Conservation (phyloP, 2,113 vertebrate genomes). For the Alectura lathami region DNA sequence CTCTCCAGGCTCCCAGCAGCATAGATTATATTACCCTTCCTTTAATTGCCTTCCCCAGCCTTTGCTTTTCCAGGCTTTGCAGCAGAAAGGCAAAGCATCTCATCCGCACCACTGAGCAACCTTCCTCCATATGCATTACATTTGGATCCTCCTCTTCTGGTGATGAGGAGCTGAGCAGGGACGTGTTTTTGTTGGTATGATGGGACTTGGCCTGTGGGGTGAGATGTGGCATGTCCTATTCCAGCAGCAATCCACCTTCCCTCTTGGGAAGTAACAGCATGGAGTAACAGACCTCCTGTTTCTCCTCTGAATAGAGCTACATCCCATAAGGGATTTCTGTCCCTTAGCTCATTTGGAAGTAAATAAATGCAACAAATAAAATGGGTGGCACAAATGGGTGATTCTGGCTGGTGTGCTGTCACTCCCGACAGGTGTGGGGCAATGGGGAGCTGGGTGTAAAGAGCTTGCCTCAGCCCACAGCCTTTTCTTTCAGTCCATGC, state of each 20-base stretch:
- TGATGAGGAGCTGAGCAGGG: neutral
- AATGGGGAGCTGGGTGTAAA: neutral
- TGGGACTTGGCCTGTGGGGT: neutral
- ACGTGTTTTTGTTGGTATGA: neutral
- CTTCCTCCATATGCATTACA: neutral
- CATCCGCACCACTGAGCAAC: neutral
- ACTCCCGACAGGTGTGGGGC: neutral
- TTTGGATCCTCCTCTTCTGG: neutral
- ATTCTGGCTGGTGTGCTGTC: neutral
- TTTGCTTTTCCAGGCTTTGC: neutral
- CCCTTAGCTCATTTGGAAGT: neutral
- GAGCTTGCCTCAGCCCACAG: neutral
- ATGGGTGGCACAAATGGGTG: neutral
- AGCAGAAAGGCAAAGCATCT: neutral
- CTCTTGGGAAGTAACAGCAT: too few relatives aligned
- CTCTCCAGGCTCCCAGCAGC: neutral
- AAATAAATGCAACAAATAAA: neutral
- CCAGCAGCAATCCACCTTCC: neutral
- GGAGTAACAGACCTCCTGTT: neutral
- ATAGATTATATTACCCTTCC: neutral
- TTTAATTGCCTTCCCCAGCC: neutral
- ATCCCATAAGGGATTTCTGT: neutral
- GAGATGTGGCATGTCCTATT: neutral
- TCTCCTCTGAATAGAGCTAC: neutral
- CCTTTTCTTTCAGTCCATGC: neutral